Percentiles rank a stretch among this genome's conserved stretches.
Conservation (phyloP, 2,888 invertebrate species). For the Hydrotaea diabolus region DNA sequence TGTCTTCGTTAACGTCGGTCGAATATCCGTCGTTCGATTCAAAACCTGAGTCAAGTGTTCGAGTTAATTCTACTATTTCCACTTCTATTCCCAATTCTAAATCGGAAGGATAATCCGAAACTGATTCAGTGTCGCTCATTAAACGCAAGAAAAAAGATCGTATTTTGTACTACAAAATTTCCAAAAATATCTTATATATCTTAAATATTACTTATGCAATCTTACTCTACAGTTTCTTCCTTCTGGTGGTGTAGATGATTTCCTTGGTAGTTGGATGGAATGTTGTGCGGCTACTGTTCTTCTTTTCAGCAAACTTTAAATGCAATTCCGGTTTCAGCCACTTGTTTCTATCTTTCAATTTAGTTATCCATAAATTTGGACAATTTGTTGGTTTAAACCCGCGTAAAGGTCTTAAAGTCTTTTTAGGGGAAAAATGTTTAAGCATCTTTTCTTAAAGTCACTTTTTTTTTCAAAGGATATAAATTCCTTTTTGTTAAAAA, state of each 20-base stretch:
- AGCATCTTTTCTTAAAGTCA: neutral
- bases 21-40: neutral
- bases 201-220: neutral
- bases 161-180: neutral
- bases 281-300: neutral
- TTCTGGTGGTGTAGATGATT: constrained; percentile 1
- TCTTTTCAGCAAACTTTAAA: neutral
- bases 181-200: neutral
- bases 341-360: neutral
- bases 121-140: neutral
- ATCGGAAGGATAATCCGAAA: constrained; percentile 21
- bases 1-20: neutral
- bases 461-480: neutral
- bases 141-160: neutral
- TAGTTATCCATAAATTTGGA: neutral
- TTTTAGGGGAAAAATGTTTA: neutral
- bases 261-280: no score
- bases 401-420: neutral
- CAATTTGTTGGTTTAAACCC: neutral
- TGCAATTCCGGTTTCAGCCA: neutral
- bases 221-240: neutral
- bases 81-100: constrained; percentile 2
- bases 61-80: neutral
- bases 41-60: neutral
- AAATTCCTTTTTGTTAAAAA: neutral